phyloP scores from a whole-genome alignment of 2,888 invertebrate genomes.

The Bugulina stolonifera region DNA sequence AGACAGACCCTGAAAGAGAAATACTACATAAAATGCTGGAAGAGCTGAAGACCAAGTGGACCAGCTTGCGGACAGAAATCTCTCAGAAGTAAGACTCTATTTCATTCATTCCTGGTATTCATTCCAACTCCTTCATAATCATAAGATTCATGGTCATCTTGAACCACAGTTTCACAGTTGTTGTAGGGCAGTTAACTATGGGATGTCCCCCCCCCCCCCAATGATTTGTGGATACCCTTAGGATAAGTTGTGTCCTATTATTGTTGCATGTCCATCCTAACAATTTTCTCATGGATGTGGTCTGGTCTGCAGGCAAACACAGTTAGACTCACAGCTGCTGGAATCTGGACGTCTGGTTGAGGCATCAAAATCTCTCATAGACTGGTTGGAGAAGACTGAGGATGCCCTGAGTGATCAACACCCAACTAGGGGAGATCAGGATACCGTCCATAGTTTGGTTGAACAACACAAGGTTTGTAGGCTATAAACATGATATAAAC shows the following conservation, averaged over 20 bases:
- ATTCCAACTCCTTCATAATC: no score
- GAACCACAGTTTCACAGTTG: no score
- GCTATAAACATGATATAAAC: neutral
- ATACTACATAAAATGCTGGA: slow-evolving; percentile 49
- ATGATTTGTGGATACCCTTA: no score
- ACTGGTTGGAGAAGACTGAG: slow-evolving; percentile 51
- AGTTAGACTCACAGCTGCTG: slow-evolving; percentile 50
- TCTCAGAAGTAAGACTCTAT: slow-evolving; percentile 43
- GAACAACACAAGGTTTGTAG: slow-evolving; percentile 49
- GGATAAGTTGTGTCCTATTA: no score
- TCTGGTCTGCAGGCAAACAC: slow-evolving; percentile 45
- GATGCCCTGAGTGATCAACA: slow-evolving; percentile 46
- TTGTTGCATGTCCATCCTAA: no score
- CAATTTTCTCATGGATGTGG: no score
- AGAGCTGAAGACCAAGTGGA: slow-evolving; percentile 51
- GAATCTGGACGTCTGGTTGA: slow-evolving; percentile 50
- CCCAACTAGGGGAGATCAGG: slow-evolving; percentile 50
- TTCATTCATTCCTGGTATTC: no score
- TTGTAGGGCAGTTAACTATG: no score
- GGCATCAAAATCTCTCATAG: slow-evolving; percentile 47
- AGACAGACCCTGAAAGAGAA: slow-evolving; percentile 47
- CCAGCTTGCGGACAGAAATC: slow-evolving; percentile 45
- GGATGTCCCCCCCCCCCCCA: no score
- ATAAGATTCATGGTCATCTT: no score
- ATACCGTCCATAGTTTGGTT: slow-evolving; percentile 50